phyloP scores from a whole-genome alignment of 2,888 invertebrate genomes.

The Brachylomia viminalis region DNA sequence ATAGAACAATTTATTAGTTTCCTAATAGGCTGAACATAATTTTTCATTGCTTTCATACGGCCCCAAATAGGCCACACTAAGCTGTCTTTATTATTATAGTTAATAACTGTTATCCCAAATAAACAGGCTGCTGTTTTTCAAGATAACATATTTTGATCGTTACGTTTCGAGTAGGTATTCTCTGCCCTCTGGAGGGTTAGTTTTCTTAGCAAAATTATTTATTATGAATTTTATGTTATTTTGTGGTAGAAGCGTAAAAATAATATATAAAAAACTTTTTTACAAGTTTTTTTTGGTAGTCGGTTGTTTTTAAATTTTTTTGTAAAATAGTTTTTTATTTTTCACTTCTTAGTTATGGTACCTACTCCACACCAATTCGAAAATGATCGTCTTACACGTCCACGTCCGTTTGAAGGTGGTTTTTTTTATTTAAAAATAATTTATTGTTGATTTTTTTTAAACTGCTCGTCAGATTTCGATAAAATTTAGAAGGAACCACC shows the following conservation, averaged over 20 bases:
- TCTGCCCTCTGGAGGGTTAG: slow-evolving; percentile 6
- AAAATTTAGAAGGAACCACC: too few relatives aligned
- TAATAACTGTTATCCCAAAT: slow-evolving; percentile 47
- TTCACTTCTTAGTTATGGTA: too few relatives aligned
- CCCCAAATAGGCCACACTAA: slow-evolving; percentile 31
- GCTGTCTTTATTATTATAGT: slow-evolving; percentile 45
- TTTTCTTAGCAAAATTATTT: slow-evolving; percentile 28
- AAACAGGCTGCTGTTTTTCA: slow-evolving; percentile 51
- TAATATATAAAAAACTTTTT: too few relatives aligned
- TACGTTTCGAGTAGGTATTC: slow-evolving; percentile 16
- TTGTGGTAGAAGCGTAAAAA: neutral
- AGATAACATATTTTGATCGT: slow-evolving; percentile 44
- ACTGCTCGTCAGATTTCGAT: too few relatives aligned
- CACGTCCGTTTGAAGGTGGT: too few relatives aligned
- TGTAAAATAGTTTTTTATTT: too few relatives aligned
- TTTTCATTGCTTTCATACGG: slow-evolving; percentile 47
- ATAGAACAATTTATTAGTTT: slow-evolving; percentile 39
- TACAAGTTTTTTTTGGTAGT: too few relatives aligned
- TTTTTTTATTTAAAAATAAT: too few relatives aligned
- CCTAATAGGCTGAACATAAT: slow-evolving; percentile 44
- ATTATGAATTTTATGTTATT: slow-evolving; percentile 22
- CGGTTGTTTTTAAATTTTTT: too few relatives aligned
- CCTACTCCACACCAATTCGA: too few relatives aligned
- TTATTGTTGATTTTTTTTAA: too few relatives aligned
- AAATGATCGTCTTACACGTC: too few relatives aligned